Evolutionary conservation across 2,888 invertebrate species (phyloP), one percentile per base, ranked within the genome.

Genomic region (Cyclophora punctaria): DNA sequence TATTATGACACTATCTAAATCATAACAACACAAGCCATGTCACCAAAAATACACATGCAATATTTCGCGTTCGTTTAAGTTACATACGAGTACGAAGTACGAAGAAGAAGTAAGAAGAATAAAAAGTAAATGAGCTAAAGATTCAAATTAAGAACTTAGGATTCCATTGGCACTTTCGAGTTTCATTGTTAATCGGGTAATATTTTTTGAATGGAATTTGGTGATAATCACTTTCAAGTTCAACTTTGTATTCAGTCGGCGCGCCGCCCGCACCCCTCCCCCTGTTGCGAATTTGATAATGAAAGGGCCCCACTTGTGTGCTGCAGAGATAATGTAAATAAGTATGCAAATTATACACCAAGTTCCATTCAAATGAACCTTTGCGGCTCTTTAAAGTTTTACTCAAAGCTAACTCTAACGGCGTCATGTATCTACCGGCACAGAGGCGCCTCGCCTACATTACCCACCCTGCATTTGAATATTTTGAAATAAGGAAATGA

Each of bases 271-370:
- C 73, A 66, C 81, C 79, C 84, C 78, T 74, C 79, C 84, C 78
- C 74, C 73, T 75, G 75, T 80, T 79, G 77, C 75, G 82, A 87
- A 80, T 87, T 87, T 81, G 85, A 85, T 86, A 87, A 88, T 86
- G 83, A 86, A 85, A 83, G 83, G 84, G 76, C 74, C 79, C 80
- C 80, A 82, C 83, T 85, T 84, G 87, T 86, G 87, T 83, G 80
- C 75, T 82, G 83, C 86, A 83, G 75, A 87, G 87, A 87, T 88
- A 87, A 87, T 88, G 86, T 84, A 87, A 88, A 88, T 87, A 88
- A 80, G 83, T 84, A 88, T 86, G 87, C 86, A 86, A 88, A 87
- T 88, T 81, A 78, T 77, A 80, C 77, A 76, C 80, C 74, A 78
- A 85, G 79, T 84, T 83, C 75, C 77, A 83, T 83, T 83, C 80